Base-by-base conservation (phyloP, 2,797 vertebrate genomes). In the Tragelaphus eurycerus region DNA sequence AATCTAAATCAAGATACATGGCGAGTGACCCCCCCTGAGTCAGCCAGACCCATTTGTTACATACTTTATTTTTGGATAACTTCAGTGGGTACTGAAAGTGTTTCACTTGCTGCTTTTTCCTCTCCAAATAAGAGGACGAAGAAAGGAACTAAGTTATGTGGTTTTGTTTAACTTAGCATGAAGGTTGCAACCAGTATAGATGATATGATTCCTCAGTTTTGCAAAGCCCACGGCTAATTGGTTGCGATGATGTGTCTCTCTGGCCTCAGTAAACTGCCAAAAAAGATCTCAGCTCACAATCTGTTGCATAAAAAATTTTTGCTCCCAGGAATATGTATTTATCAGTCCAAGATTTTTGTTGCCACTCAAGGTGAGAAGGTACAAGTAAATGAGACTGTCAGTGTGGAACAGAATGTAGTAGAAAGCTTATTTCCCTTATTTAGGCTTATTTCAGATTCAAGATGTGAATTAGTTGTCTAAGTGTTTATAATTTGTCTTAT, bases 81-180 rank as follows among this genome's bases (percentile, higher is more conserved):
- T 89, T 82, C 17, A 67, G 62, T 67, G 50, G 85, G 31, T 48
- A n/a, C 59, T 6, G 25, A 96, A 97, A 98, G 92, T 84, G 43
- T 97, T 97, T 97, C 8, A 2, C 86, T 97, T 97, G 93, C 29
- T 1, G 6, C 43, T 88, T 97, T 64, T 97, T 6, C 78, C 0
- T 82, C 78, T 98, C 88, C 88, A 97, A 91, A 46, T 93, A 90
- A 97, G 84, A 95, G 60, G 91, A 81, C 90, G 95, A 96, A 97
- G 97, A 98, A 98, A 97, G 96, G 97, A 98, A 95, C 92, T 82
- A 97, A 97, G 94, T 95, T 93, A 92, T 97, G 95, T 85, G 95
- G 97, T 98, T 98, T 97, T 98, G 93, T 95, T 86, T 98, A 97
- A 78, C 31, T 90, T 60, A 55, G 46, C 55, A 43, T 29, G 50